Evolutionary conservation across 2,797 vertebrate species (phyloP), one percentile per base, ranked within the genome.

Genomic region (Pempheris klunzingeri): DNA sequence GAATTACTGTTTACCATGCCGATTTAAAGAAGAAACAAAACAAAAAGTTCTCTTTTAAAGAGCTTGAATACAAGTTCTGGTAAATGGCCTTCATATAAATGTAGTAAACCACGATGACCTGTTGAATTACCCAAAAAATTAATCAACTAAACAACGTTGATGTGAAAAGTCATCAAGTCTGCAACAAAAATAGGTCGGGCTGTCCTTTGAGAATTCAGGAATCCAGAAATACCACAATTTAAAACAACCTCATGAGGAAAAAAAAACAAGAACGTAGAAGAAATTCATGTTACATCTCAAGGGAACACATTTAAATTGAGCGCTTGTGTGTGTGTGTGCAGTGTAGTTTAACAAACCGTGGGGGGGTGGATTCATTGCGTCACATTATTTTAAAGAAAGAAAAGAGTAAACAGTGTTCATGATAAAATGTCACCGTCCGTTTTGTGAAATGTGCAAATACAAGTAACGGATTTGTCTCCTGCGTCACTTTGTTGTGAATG

Each of bases 121-220:
- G 17, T 65, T 36, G 2, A n/a, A 24, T 49, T 61, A 26, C 10
- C 4, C 6, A 5, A 55, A 41, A 43, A 9, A 43, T 26, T 17
- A 44, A 38, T 18, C 30, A 55, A 55, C 30, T 41, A 44, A 62
- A 54, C 10, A 62, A 62, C 49, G 38, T 14, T n/a, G 4, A 36
- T 41, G 26, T 28, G 32, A 49, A 44, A 58, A 20, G 50, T 43
- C 34, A 71, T 71, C 57, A 52, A 54, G 12, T 73, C 52, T 32
- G 12, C 6, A 20, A 30, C 30, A 30, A 9, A 75, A 36, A 26
- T 20, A 1, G 15, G 24, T 64, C 17, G 18, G 30, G 38, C 18
- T 52, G 4, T 14, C 34, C 34, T 57, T 2, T 4, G 30, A 59
- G 43, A 38, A 57, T 13, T 26, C 6, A 6, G 38, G 20, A 58